These are phyloP conservation scores for Chironomus riparius DNA, from an alignment of 2,888 invertebrate genomes.

Conservation along the genomic window DNA sequence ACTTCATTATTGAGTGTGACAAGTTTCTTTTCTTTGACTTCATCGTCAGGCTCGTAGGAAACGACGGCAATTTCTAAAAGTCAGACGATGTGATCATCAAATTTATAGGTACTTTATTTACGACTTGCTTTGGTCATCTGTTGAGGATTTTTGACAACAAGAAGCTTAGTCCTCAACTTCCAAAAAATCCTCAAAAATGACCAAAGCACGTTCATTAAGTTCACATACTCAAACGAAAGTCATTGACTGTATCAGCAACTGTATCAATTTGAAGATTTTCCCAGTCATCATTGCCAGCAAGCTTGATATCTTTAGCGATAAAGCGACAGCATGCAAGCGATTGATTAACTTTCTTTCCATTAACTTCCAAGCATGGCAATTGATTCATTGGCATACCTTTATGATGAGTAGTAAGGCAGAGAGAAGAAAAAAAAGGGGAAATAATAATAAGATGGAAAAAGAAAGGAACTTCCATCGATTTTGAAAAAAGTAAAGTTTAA, in stretches of 20 bases:
- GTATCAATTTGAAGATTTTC: slow-evolving; percentile 55
- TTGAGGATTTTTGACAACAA: too few relatives aligned
- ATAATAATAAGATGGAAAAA: not conserved
- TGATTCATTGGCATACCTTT: slow-evolving; percentile 56
- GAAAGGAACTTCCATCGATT: not conserved
- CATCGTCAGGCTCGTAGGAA: slow-evolving; percentile 49
- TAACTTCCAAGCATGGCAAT: slow-evolving; percentile 53
- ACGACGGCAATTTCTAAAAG: slow-evolving; percentile 45
- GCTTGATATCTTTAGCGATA: slow-evolving; percentile 49
- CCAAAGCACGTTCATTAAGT: not conserved
- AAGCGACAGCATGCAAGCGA: slow-evolving; percentile 54
- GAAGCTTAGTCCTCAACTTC: too few relatives aligned
- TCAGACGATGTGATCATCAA: not conserved
- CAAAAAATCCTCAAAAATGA: not conserved
- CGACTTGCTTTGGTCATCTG: too few relatives aligned
- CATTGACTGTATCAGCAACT: slow-evolving; percentile 53
- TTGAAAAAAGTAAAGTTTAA: not conserved
- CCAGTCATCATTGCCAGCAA: slow-evolving; percentile 50
- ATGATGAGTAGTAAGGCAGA: not conserved
- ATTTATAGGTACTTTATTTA: too few relatives aligned
- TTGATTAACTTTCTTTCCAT: slow-evolving; percentile 52
- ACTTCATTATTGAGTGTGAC: slow-evolving; percentile 46
- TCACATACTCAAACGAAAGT: slow-evolving; percentile 50
- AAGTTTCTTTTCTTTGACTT: slow-evolving; percentile 47
- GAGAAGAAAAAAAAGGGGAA: not conserved